Evolutionary conservation across 2,888 invertebrate genomes (phyloP), one percentile per base, ranked within the genome.

Genomic region (Fragum whitleyi): DNA sequence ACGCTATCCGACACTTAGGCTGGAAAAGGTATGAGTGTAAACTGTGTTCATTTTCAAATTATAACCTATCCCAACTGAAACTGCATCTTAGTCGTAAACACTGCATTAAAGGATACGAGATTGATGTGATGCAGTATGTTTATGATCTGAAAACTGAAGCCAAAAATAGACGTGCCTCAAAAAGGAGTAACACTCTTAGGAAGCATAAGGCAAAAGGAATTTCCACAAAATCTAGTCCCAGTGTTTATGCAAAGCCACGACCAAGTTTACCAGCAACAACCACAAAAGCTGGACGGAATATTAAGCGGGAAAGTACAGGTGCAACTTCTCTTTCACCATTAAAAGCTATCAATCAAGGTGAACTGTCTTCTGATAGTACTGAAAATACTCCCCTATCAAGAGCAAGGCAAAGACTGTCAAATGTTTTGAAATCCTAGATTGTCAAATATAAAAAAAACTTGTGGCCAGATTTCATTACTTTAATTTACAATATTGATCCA

Each of bases 1-100:
- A 97, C 72, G 95, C 96, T 94, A 96, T 96, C 0, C 92, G 94
- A 3, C 96, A 97, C 91, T 95, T 96, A 79, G 96, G 96, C 79
- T 96, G 96, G 96, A 95, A 96, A 89, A 95, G 96, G 36, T 97
- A 96, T 91, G 96, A 96, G 75, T 97, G 97, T 91, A 47, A 55
- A 6, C 93, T 96, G 23, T 97, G 97, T 93, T 95, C 96, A 70
- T 97, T 87, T 74, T 82, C 87, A n/a, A 85, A 89, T 61, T 91
- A 90, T 59, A 89, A 90, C 69, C 77, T 81, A 62, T 92, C 92
- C 0, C 90, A 92, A 65, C 89, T 89, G 75, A 89, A 84, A 39
- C 88, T 88, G 0, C 93, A 93, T 77, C 68, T 92, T 5, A 72
- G 77, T n/a, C 77, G 90, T n/a, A 80, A 81, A 6, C 93, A 93